phyloP scores from a whole-genome alignment of 2,797 vertebrate genomes.

The Zalophus californianus region DNA sequence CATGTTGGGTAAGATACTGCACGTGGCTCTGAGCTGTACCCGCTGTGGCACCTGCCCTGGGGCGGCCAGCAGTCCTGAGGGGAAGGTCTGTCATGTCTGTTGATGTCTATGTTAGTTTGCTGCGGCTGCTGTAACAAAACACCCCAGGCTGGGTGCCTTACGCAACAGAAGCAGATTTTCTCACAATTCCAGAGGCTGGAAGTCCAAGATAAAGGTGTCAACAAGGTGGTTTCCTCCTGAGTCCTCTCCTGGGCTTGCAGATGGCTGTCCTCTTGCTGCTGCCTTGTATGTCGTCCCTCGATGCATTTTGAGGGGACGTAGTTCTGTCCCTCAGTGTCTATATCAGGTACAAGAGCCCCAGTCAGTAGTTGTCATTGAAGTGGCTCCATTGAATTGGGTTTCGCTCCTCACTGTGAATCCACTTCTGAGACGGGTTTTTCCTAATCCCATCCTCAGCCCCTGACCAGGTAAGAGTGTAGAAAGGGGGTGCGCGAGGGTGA shows the following conservation, averaged over 20 bases:
- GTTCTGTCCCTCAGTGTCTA: background rate
- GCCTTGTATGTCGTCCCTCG: background rate
- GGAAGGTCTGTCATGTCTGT: rapidly evolving
- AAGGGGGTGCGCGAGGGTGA: background rate
- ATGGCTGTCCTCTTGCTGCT: background rate
- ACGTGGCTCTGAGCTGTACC: background rate
- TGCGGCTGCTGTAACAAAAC: background rate
- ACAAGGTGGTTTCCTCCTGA: background rate
- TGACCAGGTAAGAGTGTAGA: background rate
- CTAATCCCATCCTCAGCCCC: background rate
- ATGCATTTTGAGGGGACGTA: background rate
- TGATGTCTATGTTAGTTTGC: background rate
- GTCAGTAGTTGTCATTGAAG: background rate
- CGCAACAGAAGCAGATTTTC: background rate
- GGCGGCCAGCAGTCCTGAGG: background rate
- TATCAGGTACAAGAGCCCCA: background rate
- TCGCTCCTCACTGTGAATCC: background rate
- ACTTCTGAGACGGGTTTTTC: background rate
- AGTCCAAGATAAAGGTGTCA: background rate
- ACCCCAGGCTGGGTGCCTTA: rapidly evolving
- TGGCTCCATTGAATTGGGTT: background rate
- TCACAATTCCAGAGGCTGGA: background rate
- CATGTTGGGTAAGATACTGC: background rate
- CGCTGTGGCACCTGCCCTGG: background rate
- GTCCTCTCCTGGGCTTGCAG: background rate